These are phyloP conservation scores for Nemotelus nigrinus DNA, from an alignment of 2,888 invertebrate genomes.

Conservation along the genomic window DNA sequence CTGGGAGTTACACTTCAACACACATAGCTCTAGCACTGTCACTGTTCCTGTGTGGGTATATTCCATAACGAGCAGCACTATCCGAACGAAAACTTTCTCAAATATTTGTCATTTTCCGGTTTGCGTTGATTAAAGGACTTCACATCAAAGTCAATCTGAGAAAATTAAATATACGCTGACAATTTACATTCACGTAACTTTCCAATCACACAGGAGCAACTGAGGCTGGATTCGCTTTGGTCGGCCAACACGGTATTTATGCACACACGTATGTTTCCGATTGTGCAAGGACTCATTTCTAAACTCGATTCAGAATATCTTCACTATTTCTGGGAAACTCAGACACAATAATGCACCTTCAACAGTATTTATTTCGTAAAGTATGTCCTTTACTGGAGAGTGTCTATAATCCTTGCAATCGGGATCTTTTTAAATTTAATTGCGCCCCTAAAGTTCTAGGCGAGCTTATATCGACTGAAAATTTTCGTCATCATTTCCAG, in stretches of 20 bases:
- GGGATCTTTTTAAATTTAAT: slow-evolving; percentile 27
- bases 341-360: too few species aligned
- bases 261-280: too few species aligned
- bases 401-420: background rate
- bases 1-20: too few species aligned
- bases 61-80: slow-evolving; percentile 11
- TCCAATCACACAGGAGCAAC: too few species aligned
- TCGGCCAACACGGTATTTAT: too few species aligned
- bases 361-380: background rate
- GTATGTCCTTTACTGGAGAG: background rate
- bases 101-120: slow-evolving; percentile 36
- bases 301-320: too few species aligned
- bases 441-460: slow-evolving; percentile 47
- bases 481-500: slow-evolving; percentile 51
- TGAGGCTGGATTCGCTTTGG: too few species aligned
- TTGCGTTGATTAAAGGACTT: slow-evolving; percentile 39
- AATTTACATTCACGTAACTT: too few species aligned
- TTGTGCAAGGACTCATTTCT: too few species aligned
- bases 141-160: slow-evolving; percentile 38
- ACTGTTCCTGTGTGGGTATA: background rate
- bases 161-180: background rate
- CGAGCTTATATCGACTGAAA: slow-evolving; percentile 62
- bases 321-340: too few species aligned
- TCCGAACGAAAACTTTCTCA: slow-evolving; percentile 21
- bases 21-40: too few species aligned